Conservation (phyloP, 2,113 vertebrate species). For the Trematocara unimaculatum region DNA sequence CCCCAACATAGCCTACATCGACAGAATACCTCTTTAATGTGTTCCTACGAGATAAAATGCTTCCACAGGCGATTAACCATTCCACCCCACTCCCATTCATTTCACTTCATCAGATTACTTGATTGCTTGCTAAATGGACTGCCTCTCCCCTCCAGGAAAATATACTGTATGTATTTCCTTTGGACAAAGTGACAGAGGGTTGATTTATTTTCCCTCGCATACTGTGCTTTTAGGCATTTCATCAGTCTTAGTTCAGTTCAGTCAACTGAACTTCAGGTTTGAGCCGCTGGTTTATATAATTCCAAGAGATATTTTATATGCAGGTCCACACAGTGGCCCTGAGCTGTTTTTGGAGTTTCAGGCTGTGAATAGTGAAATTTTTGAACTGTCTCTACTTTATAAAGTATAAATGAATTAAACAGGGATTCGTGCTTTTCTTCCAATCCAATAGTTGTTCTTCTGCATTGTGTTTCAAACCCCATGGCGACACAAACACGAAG, state of each 20-base stretch:
- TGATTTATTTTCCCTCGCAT: slow-evolving; percentile 7
- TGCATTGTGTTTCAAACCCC: background rate
- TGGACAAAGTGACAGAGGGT: slow-evolving; percentile 20
- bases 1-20: slow-evolving; percentile 24
- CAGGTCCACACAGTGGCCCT: background rate
- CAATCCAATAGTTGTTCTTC: background rate
- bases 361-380: background rate
- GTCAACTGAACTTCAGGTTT: background rate
- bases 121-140: slow-evolving; percentile 53
- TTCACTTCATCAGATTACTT: slow-evolving; percentile 56
- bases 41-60: slow-evolving; percentile 52
- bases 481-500: background rate
- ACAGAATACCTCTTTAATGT: slow-evolving; percentile 56
- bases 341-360: background rate
- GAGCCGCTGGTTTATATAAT: background rate
- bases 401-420: background rate
- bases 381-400: background rate
- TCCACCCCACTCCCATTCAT: slow-evolving; percentile 44
- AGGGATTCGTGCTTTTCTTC: background rate
- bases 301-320: background rate
- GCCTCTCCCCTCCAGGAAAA: slow-evolving; percentile 5
- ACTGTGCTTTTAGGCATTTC: slow-evolving; percentile 1
- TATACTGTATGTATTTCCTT: slow-evolving; percentile 22
- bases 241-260: background rate
- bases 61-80: slow-evolving; percentile 51